A percentile compares a stretch with the other conserved stretches of the same genome.
phyloP scores from a whole-genome alignment of 2,797 vertebrate genomes.

The Vultur gryphus region DNA sequence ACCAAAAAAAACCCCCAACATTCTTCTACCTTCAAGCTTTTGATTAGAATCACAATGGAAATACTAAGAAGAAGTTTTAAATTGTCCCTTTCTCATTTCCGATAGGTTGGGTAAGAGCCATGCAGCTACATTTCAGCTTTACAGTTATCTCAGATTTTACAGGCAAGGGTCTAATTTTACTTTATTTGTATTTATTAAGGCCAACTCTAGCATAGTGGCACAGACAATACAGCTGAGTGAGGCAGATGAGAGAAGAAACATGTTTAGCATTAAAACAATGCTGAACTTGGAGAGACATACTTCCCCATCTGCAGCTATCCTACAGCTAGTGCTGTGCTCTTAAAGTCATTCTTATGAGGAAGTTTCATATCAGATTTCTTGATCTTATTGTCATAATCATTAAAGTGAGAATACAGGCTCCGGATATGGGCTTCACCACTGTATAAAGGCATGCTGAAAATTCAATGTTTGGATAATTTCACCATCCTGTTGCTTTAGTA shows the following conservation, averaged over 20 bases:
- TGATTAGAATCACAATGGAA: background rate
- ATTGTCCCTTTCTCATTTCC: background rate
- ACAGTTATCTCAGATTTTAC: background rate
- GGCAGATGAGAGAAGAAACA: background rate
- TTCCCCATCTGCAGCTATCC: background rate
- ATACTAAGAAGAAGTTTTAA: background rate
- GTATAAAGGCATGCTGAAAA: background rate
- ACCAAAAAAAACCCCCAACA: background rate
- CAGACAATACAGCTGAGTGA: background rate
- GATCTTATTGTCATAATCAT: background rate
- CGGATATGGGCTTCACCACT: background rate
- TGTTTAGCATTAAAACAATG: background rate
- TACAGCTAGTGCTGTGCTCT: background rate
- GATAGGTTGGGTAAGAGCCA: background rate
- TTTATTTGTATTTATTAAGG: conserved; percentile 1
- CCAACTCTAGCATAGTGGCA: background rate
- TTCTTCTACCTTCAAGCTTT: background rate
- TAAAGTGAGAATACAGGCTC: background rate
- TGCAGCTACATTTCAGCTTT: background rate
- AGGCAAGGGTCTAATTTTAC: background rate
- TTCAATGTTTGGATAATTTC: background rate
- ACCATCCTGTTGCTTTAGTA: background rate
- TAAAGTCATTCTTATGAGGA: background rate
- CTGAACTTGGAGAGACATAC: background rate
- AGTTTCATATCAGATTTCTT: background rate